Evolutionary conservation across 2,888 invertebrate genomes (phyloP), one percentile per base, ranked within the genome.

Genomic region (Physocephala rufipes): DNA sequence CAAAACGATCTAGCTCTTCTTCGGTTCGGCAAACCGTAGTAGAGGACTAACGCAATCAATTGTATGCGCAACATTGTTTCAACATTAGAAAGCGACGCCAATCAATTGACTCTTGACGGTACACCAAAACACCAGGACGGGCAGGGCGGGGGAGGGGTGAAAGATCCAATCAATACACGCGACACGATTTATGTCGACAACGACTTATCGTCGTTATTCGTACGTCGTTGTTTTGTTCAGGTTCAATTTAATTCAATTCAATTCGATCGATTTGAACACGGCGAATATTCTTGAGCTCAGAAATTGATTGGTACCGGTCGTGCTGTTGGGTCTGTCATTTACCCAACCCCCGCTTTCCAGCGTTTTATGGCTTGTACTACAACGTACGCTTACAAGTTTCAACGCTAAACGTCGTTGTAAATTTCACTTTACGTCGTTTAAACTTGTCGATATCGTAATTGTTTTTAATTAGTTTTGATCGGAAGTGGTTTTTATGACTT

Each of bases 401-500:
- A n/a, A n/a, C n/a, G n/a, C n/a, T n/a, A n/a, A n/a, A n/a, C n/a
- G 15, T 58, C 58, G 26, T 4, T 58, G 21, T 9, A 12, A 28
- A 58, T 15, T 58, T 7, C 21, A 28, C 24, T 58, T 58, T 28
- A 24, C 9, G 26, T 58, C 58, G 24, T 58, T 21, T 24, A 24
- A 55, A 2, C 13, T 55, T 13, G 53, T 55, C 58, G 58, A 58
- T 58, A 58, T 24, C 16, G 28, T 58, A 58, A 71, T 73, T 71
- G 68, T 68, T 71, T 72, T 76, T 76, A 77, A 77, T 76, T 75
- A 75, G 76, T 76, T 76, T 71, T 74, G 74, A 76, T 78, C 78
- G 78, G 78, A 78, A 76, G 75, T 76, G 69, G 74, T 73, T 72
- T 75, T 76, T 76, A 75, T 65, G 66, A 62, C 53, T 55, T 21